A percentile compares a stretch with the other conserved stretches of the same genome.
Evolutionary conservation across 2,888 invertebrate species (phyloP).

Genomic region (Graphium colonna): DNA sequence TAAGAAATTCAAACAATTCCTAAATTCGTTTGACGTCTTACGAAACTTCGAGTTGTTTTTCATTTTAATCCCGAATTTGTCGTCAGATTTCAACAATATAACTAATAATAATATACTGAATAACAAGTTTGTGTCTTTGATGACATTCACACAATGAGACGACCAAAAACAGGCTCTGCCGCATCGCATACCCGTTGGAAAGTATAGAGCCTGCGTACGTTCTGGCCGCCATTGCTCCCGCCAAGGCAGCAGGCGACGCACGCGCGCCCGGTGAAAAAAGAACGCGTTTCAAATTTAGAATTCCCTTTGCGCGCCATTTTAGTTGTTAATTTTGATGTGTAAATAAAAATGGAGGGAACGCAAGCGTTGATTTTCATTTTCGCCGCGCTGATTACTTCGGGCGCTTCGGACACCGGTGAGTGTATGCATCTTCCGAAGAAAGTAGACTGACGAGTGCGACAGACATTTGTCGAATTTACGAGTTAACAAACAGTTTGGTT

Average conservation of each 20-base stretch:
- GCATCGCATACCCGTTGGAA: conserved; percentile 41
- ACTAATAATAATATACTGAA: too few relatives aligned
- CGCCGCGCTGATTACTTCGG: conserved; percentile 50
- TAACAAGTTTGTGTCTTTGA: background rate
- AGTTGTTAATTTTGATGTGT: conserved; percentile 15
- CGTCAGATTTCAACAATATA: background rate
- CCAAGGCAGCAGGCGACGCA: conserved; percentile 51
- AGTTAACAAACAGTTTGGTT: conserved; percentile 12
- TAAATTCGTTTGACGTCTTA: background rate
- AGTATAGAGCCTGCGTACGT: conserved; percentile 41
- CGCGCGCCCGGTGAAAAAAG: conserved; percentile 36
- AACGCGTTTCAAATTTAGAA: conserved; percentile 14
- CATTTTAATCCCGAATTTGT: background rate
- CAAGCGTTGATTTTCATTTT: conserved; percentile 54
- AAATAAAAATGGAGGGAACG: conserved; percentile 50
- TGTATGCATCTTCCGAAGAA: conserved; percentile 49
- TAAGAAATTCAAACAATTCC: background rate
- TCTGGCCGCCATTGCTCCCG: conserved; percentile 54
- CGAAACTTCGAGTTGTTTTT: background rate
- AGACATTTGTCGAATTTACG: conserved; percentile 27
- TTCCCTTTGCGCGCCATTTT: conserved; percentile 10
- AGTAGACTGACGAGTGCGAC: conserved; percentile 53
- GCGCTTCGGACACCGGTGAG: conserved; percentile 67
- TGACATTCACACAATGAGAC: conserved; percentile 18
- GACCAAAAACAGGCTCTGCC: conserved; percentile 28